phyloP scores from a whole-genome alignment of 2,113 vertebrate genomes.

The Chaetodon auriga region DNA sequence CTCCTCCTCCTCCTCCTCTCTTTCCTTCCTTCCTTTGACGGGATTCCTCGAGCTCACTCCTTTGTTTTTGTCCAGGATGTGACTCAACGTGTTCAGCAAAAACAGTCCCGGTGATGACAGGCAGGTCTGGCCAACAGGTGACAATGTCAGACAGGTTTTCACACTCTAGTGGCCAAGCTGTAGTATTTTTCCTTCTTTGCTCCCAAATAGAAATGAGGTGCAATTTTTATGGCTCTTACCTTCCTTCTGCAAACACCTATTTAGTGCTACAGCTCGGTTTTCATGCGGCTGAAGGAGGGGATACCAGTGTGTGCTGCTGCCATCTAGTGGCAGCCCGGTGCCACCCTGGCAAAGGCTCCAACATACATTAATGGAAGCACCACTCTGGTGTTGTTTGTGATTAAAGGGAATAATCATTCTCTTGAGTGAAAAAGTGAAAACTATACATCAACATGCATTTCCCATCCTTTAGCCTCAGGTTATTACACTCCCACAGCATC shows the following conservation, averaged over 20 bases:
- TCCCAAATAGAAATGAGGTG: conserved; percentile 44
- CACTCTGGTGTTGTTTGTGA: background rate
- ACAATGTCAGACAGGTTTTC: conserved; percentile 18
- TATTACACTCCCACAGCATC: conserved; percentile 18
- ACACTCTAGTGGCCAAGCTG: background rate
- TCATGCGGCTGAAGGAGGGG: conserved; percentile 14
- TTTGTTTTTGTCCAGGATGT: conserved; percentile 73
- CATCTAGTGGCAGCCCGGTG: conserved; percentile 76
- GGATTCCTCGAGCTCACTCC: conserved; percentile 59
- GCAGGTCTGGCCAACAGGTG: conserved; percentile 47
- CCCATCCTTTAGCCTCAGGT: background rate
- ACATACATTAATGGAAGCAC: background rate
- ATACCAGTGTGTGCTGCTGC: conserved; percentile 72
- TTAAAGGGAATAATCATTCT: background rate
- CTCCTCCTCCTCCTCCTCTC: conserved; percentile 51
- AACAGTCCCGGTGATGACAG: conserved; percentile 1
- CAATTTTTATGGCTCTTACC: conserved; percentile 59
- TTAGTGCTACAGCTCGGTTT: conserved; percentile 41
- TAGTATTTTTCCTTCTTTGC: conserved; percentile 3
- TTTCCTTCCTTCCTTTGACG: conserved; percentile 70
- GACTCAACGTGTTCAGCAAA: conserved; percentile 39
- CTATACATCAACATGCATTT: background rate
- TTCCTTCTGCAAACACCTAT: conserved; percentile 43
- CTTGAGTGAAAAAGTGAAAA: conserved; percentile 18
- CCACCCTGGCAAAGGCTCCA: conserved; percentile 35